These are phyloP conservation scores for Holothuria leucospilota DNA, from an alignment of 53 echinoderm and acorn worm species.

Conservation along the genomic window DNA sequence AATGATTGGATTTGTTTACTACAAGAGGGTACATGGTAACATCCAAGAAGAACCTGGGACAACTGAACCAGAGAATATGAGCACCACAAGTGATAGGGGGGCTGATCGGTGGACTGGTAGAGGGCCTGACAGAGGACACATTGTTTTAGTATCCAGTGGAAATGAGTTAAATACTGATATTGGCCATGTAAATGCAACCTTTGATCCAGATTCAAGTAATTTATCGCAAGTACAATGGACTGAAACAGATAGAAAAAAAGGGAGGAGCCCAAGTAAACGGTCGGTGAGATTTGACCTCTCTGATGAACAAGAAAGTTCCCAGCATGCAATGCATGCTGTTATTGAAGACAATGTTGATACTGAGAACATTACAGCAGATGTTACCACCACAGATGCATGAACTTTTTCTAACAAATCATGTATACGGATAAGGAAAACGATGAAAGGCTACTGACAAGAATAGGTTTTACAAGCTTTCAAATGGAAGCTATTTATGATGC, in stretches of 20 bases:
- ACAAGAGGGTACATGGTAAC: slow-evolving; percentile 33
- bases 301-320: not conserved
- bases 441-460: too few species aligned
- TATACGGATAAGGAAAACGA: too few species aligned
- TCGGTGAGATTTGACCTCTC: slow-evolving; percentile 20
- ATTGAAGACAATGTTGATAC: too few species aligned
- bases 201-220: not conserved
- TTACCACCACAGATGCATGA: too few species aligned
- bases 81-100: not conserved
- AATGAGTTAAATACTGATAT: not conserved
- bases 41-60: not conserved
- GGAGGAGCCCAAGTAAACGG: not conserved
- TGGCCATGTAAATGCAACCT: not conserved
- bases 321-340: not conserved
- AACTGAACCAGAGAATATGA: not conserved
- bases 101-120: not conserved
- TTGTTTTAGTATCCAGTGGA: slow-evolving; percentile 6
- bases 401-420: too few species aligned
- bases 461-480: too few species aligned
- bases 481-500: too few species aligned
- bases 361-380: too few species aligned
- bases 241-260: too few species aligned
- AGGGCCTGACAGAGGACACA: not conserved
- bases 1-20: not conserved
- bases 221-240: too few species aligned